Base-by-base conservation (phyloP, 1,140 invertebrate genomes). In the Aphelenchoides avenae region DNA sequence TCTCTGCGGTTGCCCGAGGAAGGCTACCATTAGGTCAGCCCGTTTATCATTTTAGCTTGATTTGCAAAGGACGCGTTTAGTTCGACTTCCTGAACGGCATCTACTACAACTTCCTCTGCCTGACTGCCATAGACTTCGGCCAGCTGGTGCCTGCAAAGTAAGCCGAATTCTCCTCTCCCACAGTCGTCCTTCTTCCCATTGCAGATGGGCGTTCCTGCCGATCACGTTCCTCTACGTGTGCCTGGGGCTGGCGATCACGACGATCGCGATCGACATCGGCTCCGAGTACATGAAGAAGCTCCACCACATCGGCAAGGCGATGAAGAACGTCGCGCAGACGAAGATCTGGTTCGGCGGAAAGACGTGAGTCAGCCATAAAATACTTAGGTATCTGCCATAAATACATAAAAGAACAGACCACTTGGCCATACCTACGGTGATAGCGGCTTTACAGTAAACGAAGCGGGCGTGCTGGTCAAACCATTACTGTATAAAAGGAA, bases 201-300 rank as follows among this genome's bases (percentile, higher is more conserved):
- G 31, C 37, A 52, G 57, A 24, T 61, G 41, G 31, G 57, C 59
- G 1, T 73, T 58, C 37, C 42, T 73, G 40, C 68, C 68, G 31
- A 70, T 70, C 18, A 73, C 70, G 3, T 70, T 70, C 31, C 26
- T 70, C 7, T 70, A 70, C 44, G 70, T 70, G 7, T 70, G 68
- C 43, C 39, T 73, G 41, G 68, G 68, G 15, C 33, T 70, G 29
- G 68, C 70, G 24, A 70, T 70, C 15, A 70, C 68, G n/a, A 70
- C 68, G 3, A 69, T 70, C 18, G 68, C 70, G 13, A 70, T 70
- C 29, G 57, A 69, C 13, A 48, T 69, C 20, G 69, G 69, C 31
- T 64, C 64, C 24, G 65, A 72, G 11, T 69, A 69, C 43, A 57
- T 69, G 37, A 49, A 54, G 22, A 65, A 65, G 22, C 49, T 70